Evolutionary conservation across 2,113 vertebrate species (phyloP).

Genomic region (Hassar affinis): DNA sequence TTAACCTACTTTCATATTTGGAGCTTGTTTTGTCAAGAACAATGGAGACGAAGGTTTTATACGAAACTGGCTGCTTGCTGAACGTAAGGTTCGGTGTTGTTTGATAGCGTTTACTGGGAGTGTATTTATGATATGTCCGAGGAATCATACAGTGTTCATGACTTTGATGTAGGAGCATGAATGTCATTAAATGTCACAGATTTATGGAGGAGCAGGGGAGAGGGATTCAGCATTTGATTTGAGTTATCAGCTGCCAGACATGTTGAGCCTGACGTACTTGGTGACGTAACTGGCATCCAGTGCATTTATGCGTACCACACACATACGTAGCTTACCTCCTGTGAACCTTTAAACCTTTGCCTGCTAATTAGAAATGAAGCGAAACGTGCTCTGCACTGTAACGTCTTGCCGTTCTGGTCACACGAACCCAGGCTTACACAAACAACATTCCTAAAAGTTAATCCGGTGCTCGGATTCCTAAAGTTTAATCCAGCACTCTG

Average conservation of each 20-base stretch:
- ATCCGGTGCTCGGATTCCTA: slow-evolving; percentile 1
- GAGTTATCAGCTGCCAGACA: not conserved
- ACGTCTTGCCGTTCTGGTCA: not conserved
- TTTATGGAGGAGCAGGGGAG: too few species aligned
- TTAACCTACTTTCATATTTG: slow-evolving; percentile 63
- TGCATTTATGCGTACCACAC: not conserved
- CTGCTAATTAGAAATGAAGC: slow-evolving; percentile 17
- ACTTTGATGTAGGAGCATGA: slow-evolving; percentile 8
- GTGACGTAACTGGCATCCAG: not conserved
- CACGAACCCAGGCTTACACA: not conserved
- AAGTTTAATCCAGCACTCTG: slow-evolving; percentile 6
- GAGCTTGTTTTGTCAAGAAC: slow-evolving; percentile 51
- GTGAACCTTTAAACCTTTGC: too few species aligned
- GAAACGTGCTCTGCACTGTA: not conserved
- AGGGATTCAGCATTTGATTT: not conserved
- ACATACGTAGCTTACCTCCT: not conserved
- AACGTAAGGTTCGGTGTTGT: not conserved
- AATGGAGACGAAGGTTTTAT: slow-evolving; percentile 1
- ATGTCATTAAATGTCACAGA: slow-evolving; percentile 10
- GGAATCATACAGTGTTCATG: not conserved
- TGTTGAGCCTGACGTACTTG: not conserved
- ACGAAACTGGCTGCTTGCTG: not conserved
- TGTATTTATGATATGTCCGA: not conserved
- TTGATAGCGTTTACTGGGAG: not conserved
- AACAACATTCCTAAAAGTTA: slow-evolving; percentile 41